phyloP scores from a whole-genome alignment of 2,113 vertebrate species.

The Mungos mungo region DNA sequence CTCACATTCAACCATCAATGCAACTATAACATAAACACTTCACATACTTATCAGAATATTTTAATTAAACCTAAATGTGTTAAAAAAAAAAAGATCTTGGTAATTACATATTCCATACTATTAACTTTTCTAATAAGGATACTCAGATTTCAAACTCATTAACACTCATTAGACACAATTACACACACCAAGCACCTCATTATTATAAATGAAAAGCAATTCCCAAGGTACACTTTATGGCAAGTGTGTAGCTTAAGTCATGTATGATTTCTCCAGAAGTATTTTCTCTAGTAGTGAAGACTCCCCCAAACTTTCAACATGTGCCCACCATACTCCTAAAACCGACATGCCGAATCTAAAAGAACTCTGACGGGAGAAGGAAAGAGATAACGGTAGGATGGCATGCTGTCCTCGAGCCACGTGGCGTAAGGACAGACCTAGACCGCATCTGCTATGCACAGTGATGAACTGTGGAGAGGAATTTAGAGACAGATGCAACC shows the following conservation, averaged over 20 bases:
- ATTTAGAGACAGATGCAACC: background rate
- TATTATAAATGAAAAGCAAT: constrained; percentile 65
- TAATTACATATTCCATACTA: constrained; percentile 60
- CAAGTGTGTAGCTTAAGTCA: background rate
- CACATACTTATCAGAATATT: constrained; percentile 22
- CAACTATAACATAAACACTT: background rate
- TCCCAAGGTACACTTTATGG: constrained; percentile 47
- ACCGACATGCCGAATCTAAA: background rate
- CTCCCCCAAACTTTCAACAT: background rate
- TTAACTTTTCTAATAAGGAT: constrained; percentile 59
- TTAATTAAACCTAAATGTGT: constrained; percentile 51
- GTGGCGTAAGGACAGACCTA: background rate
- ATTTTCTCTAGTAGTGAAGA: background rate
- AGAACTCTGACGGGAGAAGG: background rate
- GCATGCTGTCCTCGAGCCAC: background rate
- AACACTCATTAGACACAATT: constrained; percentile 57
- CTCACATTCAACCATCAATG: background rate
- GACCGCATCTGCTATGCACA: background rate
- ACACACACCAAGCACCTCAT: constrained; percentile 41
- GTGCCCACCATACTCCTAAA: background rate
- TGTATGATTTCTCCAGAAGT: background rate
- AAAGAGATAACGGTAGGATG: background rate
- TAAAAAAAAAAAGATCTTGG: background rate
- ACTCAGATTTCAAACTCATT: constrained; percentile 66
- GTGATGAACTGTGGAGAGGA: background rate